Percentiles rank a stretch among this genome's conserved stretches.
Evolutionary conservation across 2,113 vertebrate species (phyloP).

Genomic region (Leucoraja erinaceus): DNA sequence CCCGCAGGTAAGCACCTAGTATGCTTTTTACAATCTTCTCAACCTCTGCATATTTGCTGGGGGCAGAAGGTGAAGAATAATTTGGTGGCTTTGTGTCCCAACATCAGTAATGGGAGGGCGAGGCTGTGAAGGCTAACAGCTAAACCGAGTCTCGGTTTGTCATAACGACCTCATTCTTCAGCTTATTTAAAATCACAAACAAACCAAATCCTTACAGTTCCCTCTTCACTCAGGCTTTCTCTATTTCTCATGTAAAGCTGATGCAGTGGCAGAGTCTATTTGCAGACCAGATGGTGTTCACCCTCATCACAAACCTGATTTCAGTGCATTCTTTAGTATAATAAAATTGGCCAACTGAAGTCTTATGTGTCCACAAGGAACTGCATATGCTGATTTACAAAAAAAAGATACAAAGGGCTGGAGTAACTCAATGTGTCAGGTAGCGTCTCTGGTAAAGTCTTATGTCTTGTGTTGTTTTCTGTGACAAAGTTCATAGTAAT

Average conservation of each 20-base stretch:
- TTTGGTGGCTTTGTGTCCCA: neutral
- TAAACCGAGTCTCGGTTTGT: neutral
- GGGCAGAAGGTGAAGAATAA: neutral
- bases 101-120: neutral
- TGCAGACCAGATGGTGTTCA: neutral
- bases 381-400: too few relatives aligned
- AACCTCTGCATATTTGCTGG: too few relatives aligned
- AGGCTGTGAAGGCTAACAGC: neutral
- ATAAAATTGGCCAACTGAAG: neutral
- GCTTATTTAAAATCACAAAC: too few relatives aligned
- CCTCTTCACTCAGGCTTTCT: neutral
- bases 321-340: neutral
- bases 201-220: neutral
- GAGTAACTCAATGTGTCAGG: too few relatives aligned
- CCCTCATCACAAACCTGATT: neutral
- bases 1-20: conserved; percentile 58
- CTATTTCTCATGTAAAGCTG: neutral
- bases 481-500: neutral
- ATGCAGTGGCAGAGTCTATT: neutral
- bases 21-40: neutral
- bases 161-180: neutral
- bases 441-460: too few relatives aligned
- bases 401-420: too few relatives aligned
- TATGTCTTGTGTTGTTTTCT: neutral
- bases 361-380: neutral